phyloP scores from a whole-genome alignment of 2,113 vertebrate genomes.

The Sminthopsis crassicaudata region DNA sequence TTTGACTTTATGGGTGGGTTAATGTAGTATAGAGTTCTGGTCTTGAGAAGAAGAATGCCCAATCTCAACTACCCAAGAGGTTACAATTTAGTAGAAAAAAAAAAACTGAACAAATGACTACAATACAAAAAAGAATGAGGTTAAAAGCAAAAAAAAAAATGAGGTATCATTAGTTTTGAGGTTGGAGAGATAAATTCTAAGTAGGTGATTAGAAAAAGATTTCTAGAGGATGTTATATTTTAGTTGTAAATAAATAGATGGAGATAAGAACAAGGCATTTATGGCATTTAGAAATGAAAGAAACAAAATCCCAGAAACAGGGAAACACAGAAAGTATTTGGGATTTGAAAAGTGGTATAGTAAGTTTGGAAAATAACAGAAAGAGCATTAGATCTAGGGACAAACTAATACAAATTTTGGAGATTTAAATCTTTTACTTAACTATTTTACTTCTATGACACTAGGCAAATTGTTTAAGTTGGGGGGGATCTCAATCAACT shows the following conservation, averaged over 20 bases:
- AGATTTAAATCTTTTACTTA: background rate
- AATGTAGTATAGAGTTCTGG: background rate
- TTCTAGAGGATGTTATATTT: background rate
- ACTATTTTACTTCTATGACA: background rate
- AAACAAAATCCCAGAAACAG: background rate
- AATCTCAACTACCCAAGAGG: background rate
- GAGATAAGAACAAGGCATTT: background rate
- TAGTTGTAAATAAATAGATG: background rate
- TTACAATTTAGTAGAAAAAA: background rate
- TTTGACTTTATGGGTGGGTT: background rate
- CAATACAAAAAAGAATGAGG: background rate
- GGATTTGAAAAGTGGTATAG: background rate
- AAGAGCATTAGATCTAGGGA: background rate
- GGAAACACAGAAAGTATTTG: background rate
- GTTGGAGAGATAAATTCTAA: background rate
- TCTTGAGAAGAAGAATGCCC: background rate
- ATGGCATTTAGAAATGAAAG: background rate
- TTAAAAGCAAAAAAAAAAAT: background rate
- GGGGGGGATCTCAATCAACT: background rate
- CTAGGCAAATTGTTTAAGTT: background rate
- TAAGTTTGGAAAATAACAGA: background rate
- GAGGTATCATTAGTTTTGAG: background rate
- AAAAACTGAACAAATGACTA: background rate
- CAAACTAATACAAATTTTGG: background rate
- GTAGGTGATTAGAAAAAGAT: background rate